A percentile compares a stretch with the other conserved stretches of the same genome.
Evolutionary conservation across 2,888 invertebrate genomes (phyloP).

Genomic region (Papilio gigon): DNA sequence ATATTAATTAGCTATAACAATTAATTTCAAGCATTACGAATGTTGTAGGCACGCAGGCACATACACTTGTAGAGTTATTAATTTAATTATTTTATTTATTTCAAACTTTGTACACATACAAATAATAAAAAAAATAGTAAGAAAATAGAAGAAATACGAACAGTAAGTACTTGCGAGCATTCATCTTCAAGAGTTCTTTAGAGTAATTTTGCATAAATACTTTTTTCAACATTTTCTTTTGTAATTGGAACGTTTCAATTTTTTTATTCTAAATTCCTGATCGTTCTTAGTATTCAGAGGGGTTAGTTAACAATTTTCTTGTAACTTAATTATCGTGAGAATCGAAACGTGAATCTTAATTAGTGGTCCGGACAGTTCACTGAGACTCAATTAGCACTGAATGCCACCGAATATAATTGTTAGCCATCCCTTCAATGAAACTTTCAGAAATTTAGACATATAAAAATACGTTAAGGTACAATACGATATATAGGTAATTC

Average conservation of each 20-base stretch:
- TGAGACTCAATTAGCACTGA: conserved; percentile 12
- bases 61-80: too few species aligned
- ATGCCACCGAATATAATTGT: neutral
- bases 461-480: neutral
- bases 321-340: conserved; percentile 16
- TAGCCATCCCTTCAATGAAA: neutral
- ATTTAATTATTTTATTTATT: too few species aligned
- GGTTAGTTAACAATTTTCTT: conserved; percentile 19
- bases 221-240: neutral
- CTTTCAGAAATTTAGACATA: neutral
- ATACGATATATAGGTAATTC: too few species aligned
- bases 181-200: too few species aligned
- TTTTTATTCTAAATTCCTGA: neutral
- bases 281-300: conserved; percentile 8
- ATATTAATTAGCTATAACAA: too few species aligned
- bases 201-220: neutral
- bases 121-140: too few species aligned
- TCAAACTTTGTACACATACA: too few species aligned
- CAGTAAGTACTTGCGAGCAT: too few species aligned
- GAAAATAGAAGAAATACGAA: too few species aligned
- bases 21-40: too few species aligned
- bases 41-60: too few species aligned
- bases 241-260: neutral
- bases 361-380: conserved; percentile 14
- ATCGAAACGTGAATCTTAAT: conserved; percentile 23